Conservation (phyloP, 2,113 vertebrate species). For the western clawed frog (Xenopus tropicalis) region UCB_Xtro_10.0 CM004446.2:60070501-60071000, state of each 20-base stretch:
- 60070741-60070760: slow-evolving; percentile 48
- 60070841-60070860: no score
- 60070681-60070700: slow-evolving; percentile 54
- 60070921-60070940: no score
- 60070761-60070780: background rate
- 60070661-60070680: slow-evolving; percentile 57
- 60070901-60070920: no score
- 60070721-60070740: slow-evolving; percentile 67
- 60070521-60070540: background rate
- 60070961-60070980: no score
- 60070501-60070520: no score
- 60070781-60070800: slow-evolving; percentile 4
- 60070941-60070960: no score
- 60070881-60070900: no score
- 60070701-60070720: slow-evolving; percentile 62
- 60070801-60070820: background rate
- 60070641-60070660: slow-evolving; percentile 52
- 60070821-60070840: background rate
- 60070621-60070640: slow-evolving; percentile 49
- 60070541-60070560: background rate
- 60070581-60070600: slow-evolving; percentile 63
- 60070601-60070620: slow-evolving; percentile 54
- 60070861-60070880: no score
- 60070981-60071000: no score
- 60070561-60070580: slow-evolving; percentile 62